A percentile compares a stretch with the other conserved stretches of the same genome.
phyloP scores from a whole-genome alignment of 92 coral and sea anemone genomes.

The Galaxea fascicularis region DNA sequence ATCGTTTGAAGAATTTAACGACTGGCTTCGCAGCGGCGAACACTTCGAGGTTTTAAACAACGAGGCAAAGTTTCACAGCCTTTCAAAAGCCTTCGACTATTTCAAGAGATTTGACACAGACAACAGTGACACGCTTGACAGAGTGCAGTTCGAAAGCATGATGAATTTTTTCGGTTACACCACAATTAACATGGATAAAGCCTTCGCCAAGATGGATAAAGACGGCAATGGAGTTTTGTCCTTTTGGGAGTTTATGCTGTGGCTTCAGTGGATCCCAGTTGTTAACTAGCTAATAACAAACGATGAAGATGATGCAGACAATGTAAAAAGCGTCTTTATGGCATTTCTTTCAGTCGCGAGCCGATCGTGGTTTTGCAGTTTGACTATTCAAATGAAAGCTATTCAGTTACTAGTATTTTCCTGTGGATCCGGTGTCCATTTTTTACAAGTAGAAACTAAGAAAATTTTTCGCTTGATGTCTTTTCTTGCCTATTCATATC shows the following conservation, averaged over 20 bases:
- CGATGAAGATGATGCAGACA: too few species aligned
- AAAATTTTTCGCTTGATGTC: too few species aligned
- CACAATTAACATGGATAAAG: conserved; percentile 38
- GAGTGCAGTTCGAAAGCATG: conserved; percentile 56
- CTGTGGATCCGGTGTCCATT: not conserved
- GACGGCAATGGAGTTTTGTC: conserved; percentile 68
- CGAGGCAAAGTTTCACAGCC: conserved; percentile 48
- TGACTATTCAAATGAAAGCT: too few species aligned
- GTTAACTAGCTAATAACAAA: not conserved
- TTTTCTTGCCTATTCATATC: too few species aligned
- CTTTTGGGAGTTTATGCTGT: conserved; percentile 80
- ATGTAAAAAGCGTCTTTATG: too few species aligned
- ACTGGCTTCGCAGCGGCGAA: conserved; percentile 85
- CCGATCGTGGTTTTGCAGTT: too few species aligned
- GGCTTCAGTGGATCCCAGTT: conserved; percentile 80
- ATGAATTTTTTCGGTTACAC: conserved; percentile 70
- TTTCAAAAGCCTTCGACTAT: conserved; percentile 64
- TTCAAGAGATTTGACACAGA: conserved; percentile 71
- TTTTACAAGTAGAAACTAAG: not conserved
- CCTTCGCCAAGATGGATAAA: conserved; percentile 61
- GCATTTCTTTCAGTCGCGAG: too few species aligned
- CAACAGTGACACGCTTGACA: conserved; percentile 58
- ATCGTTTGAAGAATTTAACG: conserved; percentile 75
- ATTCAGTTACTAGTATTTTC: too few species aligned
- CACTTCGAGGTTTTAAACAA: conserved; percentile 68